Evolutionary conservation across 1,140 invertebrate genomes (phyloP).

Genomic region (Bombus difficillimus): DNA sequence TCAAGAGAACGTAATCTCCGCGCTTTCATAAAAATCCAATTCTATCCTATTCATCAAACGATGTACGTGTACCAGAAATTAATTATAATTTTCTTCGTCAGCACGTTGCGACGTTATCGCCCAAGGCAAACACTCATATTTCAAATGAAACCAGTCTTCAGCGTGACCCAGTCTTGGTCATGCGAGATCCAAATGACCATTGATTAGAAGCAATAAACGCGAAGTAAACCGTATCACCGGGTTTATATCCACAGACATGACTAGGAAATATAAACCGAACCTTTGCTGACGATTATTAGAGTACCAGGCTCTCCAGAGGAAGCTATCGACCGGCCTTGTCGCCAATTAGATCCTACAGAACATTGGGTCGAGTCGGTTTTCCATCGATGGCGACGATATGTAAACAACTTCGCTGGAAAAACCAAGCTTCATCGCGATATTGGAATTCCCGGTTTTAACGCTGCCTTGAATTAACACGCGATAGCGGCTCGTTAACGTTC

Average conservation of each 20-base stretch:
- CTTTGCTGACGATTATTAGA: not conserved
- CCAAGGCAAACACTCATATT: not conserved
- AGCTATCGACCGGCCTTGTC: not conserved
- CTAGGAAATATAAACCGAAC: not conserved
- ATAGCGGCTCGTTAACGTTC: constrained; percentile 57
- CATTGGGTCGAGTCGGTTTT: not conserved
- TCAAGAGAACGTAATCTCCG: too few relatives aligned
- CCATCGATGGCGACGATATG: constrained; percentile 24
- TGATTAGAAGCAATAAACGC: not conserved
- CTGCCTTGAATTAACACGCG: constrained; percentile 53
- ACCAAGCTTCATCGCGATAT: constrained; percentile 13
- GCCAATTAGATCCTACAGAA: constrained; percentile 18
- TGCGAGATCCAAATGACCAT: not conserved
- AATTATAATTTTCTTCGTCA: not conserved
- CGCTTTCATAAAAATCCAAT: too few relatives aligned
- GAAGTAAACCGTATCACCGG: not conserved
- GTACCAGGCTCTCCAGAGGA: too few relatives aligned
- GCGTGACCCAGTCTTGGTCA: not conserved
- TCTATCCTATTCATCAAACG: not conserved
- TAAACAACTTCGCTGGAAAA: constrained; percentile 29
- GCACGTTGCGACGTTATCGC: not conserved
- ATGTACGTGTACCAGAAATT: not conserved
- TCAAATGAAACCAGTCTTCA: not conserved
- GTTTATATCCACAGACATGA: not conserved
- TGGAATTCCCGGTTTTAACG: constrained; percentile 35